phyloP scores from a whole-genome alignment of 2,797 vertebrate genomes.

The Melanotaenia boesemani region DNA sequence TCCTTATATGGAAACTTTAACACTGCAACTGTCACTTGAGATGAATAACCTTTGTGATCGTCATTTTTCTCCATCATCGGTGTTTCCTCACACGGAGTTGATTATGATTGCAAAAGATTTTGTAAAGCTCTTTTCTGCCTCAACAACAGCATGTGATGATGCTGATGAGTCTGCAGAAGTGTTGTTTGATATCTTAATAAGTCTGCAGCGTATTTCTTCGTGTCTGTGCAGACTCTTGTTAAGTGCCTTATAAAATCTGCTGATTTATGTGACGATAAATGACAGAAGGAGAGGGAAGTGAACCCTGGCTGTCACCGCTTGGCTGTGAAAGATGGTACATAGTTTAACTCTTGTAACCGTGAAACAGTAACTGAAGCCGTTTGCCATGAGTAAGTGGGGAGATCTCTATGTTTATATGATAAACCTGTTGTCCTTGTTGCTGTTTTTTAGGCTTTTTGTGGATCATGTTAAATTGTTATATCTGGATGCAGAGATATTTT shows the following conservation, averaged over 20 bases:
- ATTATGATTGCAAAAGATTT: neutral
- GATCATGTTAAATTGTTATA: neutral
- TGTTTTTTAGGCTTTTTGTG: neutral
- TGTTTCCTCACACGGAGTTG: neutral
- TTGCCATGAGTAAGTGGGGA: slow-evolving; percentile 10
- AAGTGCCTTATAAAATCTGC: slow-evolving; percentile 59
- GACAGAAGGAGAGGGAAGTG: slow-evolving; percentile 37
- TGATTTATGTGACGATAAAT: slow-evolving; percentile 68
- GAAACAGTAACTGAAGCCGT: slow-evolving; percentile 4
- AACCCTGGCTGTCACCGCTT: slow-evolving; percentile 29
- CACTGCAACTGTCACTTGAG: neutral
- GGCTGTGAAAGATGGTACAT: slow-evolving; percentile 25
- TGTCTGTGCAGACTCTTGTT: slow-evolving; percentile 52
- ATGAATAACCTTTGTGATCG: neutral
- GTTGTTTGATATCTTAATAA: slow-evolving; percentile 49
- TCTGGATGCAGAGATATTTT: slow-evolving; percentile 3
- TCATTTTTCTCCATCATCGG: neutral
- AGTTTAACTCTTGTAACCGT: slow-evolving; percentile 30
- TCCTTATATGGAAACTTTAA: neutral
- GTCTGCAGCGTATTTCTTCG: slow-evolving; percentile 33
- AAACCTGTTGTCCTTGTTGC: neutral
- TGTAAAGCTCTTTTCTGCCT: neutral
- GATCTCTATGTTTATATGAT: neutral
- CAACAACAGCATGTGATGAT: slow-evolving; percentile 44
- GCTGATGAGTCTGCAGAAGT: slow-evolving; percentile 51